Evolutionary conservation across 2,797 vertebrate species (phyloP).

Genomic region (Onychomys arenicola): DNA sequence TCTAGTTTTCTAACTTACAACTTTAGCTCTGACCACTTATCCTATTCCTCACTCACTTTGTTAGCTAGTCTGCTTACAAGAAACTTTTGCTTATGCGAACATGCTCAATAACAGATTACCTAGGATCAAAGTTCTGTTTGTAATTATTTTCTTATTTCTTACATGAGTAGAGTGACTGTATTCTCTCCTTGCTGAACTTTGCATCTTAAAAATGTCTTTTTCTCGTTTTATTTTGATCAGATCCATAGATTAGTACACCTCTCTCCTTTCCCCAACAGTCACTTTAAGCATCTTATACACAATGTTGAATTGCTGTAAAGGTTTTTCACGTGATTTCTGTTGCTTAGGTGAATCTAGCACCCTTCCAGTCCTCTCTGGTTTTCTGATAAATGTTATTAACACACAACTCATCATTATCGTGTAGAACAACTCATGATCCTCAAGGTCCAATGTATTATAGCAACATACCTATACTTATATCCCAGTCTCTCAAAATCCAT

Average conservation of each 20-base stretch:
- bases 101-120: background rate
- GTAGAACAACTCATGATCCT: background rate
- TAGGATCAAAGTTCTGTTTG: background rate
- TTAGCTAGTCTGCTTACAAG: background rate
- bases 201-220: background rate
- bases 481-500: background rate
- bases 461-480: background rate
- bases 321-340: background rate
- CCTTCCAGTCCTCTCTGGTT: background rate
- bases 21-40: background rate
- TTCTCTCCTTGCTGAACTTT: background rate
- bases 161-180: background rate
- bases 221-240: background rate
- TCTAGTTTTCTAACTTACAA: background rate
- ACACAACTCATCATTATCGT: background rate
- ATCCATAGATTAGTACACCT: background rate
- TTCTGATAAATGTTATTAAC: background rate
- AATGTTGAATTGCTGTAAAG: background rate
- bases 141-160: constrained; percentile 6
- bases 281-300: background rate
- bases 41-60: background rate
- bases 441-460: background rate
- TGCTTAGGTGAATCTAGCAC: background rate
- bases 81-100: background rate
- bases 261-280: too few relatives aligned